Evolutionary conservation across 2,888 invertebrate genomes (phyloP).

Genomic region (Ichneumon xanthorius): DNA sequence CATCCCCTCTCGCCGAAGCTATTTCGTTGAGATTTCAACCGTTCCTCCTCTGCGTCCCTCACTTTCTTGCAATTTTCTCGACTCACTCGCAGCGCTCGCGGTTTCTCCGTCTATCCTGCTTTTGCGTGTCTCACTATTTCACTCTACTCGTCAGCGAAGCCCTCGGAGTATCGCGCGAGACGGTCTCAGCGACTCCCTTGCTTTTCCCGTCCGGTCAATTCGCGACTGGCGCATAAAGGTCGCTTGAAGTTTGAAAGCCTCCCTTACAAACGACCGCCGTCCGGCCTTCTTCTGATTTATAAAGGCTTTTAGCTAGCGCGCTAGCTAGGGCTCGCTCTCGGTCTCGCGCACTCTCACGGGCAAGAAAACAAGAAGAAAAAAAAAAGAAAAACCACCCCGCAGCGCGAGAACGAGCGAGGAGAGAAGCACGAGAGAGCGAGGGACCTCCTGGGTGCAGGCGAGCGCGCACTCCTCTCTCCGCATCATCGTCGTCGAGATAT

Average conservation of each 20-base stretch:
- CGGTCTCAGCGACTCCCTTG: conserved; percentile 51
- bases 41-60: conserved; percentile 14
- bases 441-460: conserved; percentile 28
- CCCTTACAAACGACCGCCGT: conserved; percentile 81
- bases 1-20: conserved; percentile 27
- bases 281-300: conserved; percentile 83
- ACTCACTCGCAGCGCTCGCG: not conserved
- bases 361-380: conserved; percentile 57
- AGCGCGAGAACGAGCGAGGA: conserved; percentile 51
- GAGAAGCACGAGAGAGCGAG: conserved; percentile 40
- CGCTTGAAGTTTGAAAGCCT: conserved; percentile 72
- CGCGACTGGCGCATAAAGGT: conserved; percentile 67
- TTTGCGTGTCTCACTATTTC: conserved; percentile 18
- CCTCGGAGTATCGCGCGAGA: conserved; percentile 44
- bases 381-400: conserved; percentile 76
- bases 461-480: conserved; percentile 36
- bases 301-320: conserved; percentile 83
- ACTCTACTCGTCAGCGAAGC: conserved; percentile 37
- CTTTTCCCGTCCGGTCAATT: conserved; percentile 64
- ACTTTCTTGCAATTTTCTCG: conserved; percentile 32
- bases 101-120: conserved; percentile 24
- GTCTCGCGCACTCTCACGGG: conserved; percentile 42
- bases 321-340: conserved; percentile 65
- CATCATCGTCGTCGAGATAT: conserved; percentile 63
- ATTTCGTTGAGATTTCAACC: conserved; percentile 40